Conservation (phyloP, 2,113 vertebrate genomes). For the Ciconia stormi region DNA sequence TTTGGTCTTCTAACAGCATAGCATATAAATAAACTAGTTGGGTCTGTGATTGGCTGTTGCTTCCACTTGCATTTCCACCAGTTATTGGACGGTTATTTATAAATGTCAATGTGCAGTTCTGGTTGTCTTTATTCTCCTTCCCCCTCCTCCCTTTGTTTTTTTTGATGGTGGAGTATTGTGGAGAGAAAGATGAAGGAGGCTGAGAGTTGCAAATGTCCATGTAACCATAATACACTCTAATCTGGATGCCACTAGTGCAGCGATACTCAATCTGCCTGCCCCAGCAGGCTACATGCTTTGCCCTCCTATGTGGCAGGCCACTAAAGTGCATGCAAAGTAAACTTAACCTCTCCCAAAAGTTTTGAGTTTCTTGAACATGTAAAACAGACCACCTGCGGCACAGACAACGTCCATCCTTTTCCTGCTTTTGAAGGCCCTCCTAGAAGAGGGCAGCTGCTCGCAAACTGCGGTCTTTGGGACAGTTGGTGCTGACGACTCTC, state of each 20-base stretch:
- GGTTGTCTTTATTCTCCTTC: neutral
- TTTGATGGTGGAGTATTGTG: neutral
- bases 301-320: neutral
- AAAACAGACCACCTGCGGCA: neutral
- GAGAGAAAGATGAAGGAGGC: neutral
- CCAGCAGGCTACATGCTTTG: neutral
- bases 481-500: neutral
- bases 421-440: neutral
- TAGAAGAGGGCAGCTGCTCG: neutral
- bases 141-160: fast-evolving
- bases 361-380: neutral
- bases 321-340: neutral
- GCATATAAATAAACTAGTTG: neutral
- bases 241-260: neutral
- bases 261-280: neutral
- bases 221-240: neutral
- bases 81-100: neutral
- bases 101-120: neutral
- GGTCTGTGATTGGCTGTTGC: neutral
- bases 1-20: neutral
- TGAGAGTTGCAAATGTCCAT: neutral
- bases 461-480: neutral
- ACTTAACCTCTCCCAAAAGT: neutral
- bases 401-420: neutral
- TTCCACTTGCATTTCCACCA: neutral